Percentiles rank a stretch among this genome's conserved stretches.
phyloP scores from a whole-genome alignment of 2,797 vertebrate genomes.

The Ceyx erithaca region DNA sequence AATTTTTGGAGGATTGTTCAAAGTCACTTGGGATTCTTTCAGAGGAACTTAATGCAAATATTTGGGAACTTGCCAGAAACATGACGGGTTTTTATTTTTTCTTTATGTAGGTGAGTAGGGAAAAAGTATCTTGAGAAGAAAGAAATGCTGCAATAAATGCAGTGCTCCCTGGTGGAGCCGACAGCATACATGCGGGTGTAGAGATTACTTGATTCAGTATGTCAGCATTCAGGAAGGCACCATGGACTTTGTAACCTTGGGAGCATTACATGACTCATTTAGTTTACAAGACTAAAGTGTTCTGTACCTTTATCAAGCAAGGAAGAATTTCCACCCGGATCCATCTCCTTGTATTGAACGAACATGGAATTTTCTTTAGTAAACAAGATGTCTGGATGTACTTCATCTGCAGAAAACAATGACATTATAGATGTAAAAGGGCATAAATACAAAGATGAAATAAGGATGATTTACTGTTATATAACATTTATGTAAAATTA shows the following conservation, averaged over 20 bases:
- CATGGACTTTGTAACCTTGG: neutral
- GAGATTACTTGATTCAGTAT: neutral
- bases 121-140: neutral
- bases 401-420: neutral
- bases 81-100: neutral
- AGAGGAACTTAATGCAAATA: neutral
- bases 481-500: neutral
- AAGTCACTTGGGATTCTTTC: neutral
- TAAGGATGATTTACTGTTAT: neutral
- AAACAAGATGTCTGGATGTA: neutral
- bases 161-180: neutral
- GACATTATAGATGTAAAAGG: neutral
- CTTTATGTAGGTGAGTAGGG: neutral
- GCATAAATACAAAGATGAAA: neutral
- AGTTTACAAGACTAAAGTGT: slow-evolving; percentile 25
- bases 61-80: neutral
- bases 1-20: neutral
- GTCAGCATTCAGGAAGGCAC: neutral
- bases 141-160: neutral
- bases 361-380: neutral
- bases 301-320: neutral
- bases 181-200: neutral
- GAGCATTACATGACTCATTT: slow-evolving; percentile 3
- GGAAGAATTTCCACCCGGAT: neutral
- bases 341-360: neutral